phyloP scores from a whole-genome alignment of 2,113 vertebrate genomes.

The Prietella phreatophila region DNA sequence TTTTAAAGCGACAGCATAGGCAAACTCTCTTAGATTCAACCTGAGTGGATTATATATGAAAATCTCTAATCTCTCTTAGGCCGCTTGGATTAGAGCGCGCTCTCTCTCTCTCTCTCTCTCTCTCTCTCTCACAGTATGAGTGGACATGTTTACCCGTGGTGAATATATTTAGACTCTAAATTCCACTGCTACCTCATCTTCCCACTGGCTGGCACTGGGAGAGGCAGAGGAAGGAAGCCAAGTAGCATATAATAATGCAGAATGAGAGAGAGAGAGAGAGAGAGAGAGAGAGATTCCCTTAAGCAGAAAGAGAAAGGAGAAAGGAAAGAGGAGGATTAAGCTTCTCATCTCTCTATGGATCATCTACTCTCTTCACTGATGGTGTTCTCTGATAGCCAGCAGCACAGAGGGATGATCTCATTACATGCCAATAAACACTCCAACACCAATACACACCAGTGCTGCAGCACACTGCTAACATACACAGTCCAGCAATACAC shows the following conservation, averaged over 20 bases:
- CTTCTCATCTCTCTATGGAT: constrained; percentile 55
- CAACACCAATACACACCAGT: constrained; percentile 45
- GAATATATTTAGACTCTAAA: constrained; percentile 58
- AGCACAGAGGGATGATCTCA: constrained; percentile 57
- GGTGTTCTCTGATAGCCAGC: constrained; percentile 55
- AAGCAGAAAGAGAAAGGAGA: constrained; percentile 54
- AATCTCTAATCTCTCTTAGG: constrained; percentile 57
- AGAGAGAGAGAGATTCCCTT: constrained; percentile 43
- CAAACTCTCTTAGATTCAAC: constrained; percentile 41
- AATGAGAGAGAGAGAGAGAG: constrained; percentile 53
- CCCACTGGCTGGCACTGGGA: constrained; percentile 54
- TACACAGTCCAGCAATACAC: constrained; percentile 22
- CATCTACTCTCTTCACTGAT: constrained; percentile 56
- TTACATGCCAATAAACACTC: constrained; percentile 56
- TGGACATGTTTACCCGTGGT: constrained; percentile 53
- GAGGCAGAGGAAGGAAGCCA: constrained; percentile 49
- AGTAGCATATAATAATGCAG: constrained; percentile 68
- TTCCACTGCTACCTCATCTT: constrained; percentile 52
- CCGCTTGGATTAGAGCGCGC: constrained; percentile 52
- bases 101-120: constrained; percentile 23
- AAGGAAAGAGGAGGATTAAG: constrained; percentile 51
- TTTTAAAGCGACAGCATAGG: no score
- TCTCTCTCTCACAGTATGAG: constrained; percentile 33
- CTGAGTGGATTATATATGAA: constrained; percentile 45
- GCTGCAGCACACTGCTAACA: constrained; percentile 41